Base-by-base conservation (phyloP, 1,140 invertebrate genomes). In the Drosophila kanapiae region DNA sequence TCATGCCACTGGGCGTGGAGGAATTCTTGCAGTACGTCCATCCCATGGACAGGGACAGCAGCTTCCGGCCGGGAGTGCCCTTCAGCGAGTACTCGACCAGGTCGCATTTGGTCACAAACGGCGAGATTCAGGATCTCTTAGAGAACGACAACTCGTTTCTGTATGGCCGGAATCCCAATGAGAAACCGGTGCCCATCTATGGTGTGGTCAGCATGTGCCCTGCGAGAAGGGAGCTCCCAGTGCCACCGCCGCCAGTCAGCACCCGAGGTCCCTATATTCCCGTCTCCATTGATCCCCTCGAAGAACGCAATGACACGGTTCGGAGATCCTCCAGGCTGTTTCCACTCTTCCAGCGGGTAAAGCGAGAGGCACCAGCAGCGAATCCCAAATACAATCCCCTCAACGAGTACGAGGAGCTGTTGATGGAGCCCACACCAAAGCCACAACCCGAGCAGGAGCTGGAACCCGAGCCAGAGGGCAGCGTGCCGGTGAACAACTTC, bases 1-100 rank as follows among this genome's bases (percentile, higher is more conserved):
- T 95, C 68, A 93, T 95, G 80, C 95, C 95, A 0, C 91, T 94
- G 49, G 94, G 93, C 65, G 95, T 95, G 11, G 93, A 95, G 47
- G 94, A 95, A 63, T 95, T 95, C 80, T 86, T 96, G 14, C 86
- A 94, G 59, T 93, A 95, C 82, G 94, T 95, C 31, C 92, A 94
- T 64, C 92, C 93, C 23, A 88, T 91, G 85, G 90, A 92, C 62
- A 92, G 92, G 65, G 87, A 91, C 53, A 75, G 80, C 54, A 80
- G 68, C 18, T 87, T 85, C 37, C 81, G 69, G 1, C 82, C 85
- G 0, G 85, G 91, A 9, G 64, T 87, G 37, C 77, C 78, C 18
- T 78, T 92, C 10, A 85, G 92, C 53, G 92, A 87, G 51, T 80
- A 85, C 31, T 94, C 93, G 0, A 93, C 93, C 51, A 87, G 91